Conservation (phyloP, 53 echinoderm and acorn worm species). For the Actinopyga echinites region DNA sequence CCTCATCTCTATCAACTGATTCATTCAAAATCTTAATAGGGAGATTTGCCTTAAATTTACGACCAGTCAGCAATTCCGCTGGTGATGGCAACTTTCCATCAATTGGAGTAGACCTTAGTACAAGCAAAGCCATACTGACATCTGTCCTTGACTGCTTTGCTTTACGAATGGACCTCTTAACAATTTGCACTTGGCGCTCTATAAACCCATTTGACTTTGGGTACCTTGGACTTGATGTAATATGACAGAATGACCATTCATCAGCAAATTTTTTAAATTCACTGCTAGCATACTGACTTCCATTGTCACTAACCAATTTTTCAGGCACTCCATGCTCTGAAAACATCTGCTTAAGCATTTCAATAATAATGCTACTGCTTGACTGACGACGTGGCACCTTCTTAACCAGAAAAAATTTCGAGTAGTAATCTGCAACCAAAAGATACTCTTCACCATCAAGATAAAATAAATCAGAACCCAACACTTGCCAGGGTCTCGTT, state of each 20-base stretch:
- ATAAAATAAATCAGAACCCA: slow-evolving; percentile 60
- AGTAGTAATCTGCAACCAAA: slow-evolving; percentile 63
- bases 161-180: slow-evolving; percentile 1
- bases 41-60: slow-evolving; percentile 10
- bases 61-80: background rate
- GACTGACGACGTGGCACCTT: background rate
- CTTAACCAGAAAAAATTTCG: slow-evolving; percentile 55
- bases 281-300: slow-evolving; percentile 5
- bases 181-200: slow-evolving; percentile 28
- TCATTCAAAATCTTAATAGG: background rate
- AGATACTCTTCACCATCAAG: slow-evolving; percentile 59
- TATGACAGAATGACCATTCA: slow-evolving; percentile 35
- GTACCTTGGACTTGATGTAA: slow-evolving; percentile 30
- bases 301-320: slow-evolving; percentile 3
- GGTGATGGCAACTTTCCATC: slow-evolving; percentile 3
- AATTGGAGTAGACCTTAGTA: background rate
- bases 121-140: background rate
- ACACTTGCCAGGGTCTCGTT: slow-evolving; percentile 62
- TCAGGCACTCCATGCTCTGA: slow-evolving; percentile 20
- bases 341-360: background rate
- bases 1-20: background rate
- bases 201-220: slow-evolving; percentile 38
- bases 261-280: slow-evolving; percentile 14
- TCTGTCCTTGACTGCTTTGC: background rate
- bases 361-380: background rate